phyloP scores from a whole-genome alignment of 1,140 invertebrate genomes.

The Drosophila equinoxialis region DNA sequence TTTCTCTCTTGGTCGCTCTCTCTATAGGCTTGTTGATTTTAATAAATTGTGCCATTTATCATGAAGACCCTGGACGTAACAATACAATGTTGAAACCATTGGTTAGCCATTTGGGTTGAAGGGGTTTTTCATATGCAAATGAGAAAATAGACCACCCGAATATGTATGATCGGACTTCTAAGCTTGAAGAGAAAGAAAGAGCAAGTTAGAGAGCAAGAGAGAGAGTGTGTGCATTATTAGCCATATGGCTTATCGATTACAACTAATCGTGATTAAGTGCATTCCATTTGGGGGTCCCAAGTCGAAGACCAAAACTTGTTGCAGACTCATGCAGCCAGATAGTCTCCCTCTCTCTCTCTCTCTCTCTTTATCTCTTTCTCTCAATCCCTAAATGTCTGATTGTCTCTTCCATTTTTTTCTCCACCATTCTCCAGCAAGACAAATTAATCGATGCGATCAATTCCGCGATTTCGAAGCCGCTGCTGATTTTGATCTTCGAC shows the following conservation, averaged over 20 bases:
- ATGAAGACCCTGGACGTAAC: conserved; percentile 42
- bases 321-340: conserved; percentile 73
- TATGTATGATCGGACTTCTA: conserved; percentile 27
- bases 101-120: conserved; percentile 67
- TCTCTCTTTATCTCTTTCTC: background rate
- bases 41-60: conserved; percentile 81
- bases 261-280: conserved; percentile 83
- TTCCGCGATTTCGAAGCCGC: conserved; percentile 60
- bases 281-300: conserved; percentile 70
- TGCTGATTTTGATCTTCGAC: conserved; percentile 82
- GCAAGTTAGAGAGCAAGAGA: background rate
- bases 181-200: background rate
- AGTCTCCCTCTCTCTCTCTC: conserved; percentile 1
- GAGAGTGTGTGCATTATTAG: conserved; percentile 48
- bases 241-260: conserved; percentile 76
- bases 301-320: conserved; percentile 58
- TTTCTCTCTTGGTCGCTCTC: conserved; percentile 39
- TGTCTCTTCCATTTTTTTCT: conserved; percentile 5
- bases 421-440: conserved; percentile 54
- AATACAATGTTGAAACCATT: conserved; percentile 81
- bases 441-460: conserved; percentile 83
- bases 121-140: conserved; percentile 77
- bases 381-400: background rate
- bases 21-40: conserved; percentile 65
- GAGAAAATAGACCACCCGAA: conserved; percentile 63